Evolutionary conservation across 1,140 invertebrate genomes (phyloP).

Genomic region (Drosophila pachea): DNA sequence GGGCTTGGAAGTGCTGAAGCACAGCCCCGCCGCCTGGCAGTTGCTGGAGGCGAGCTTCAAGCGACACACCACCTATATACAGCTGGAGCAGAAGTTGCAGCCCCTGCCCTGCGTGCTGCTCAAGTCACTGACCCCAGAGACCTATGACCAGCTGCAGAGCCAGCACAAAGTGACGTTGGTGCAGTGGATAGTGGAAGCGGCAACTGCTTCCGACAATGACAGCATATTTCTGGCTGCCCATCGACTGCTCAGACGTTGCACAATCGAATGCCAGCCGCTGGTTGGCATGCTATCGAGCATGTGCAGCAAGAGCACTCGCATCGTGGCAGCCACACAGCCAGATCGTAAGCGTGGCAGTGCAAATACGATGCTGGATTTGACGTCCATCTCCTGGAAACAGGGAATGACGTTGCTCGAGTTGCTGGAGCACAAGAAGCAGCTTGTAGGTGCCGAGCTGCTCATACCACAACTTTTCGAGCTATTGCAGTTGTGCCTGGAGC

Average conservation of each 20-base stretch:
- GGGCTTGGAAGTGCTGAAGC: constrained; percentile 42
- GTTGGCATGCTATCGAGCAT: constrained; percentile 80
- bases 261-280: constrained; percentile 83
- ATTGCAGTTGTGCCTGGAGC: constrained; percentile 87
- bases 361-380: constrained; percentile 62
- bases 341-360: constrained; percentile 66
- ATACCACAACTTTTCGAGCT: constrained; percentile 88
- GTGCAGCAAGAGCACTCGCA: constrained; percentile 19
- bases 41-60: constrained; percentile 55
- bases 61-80: constrained; percentile 50
- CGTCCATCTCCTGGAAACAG: constrained; percentile 86
- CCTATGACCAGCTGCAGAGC: constrained; percentile 80
- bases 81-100: constrained; percentile 54
- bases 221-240: constrained; percentile 82
- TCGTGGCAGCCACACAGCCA: constrained; percentile 1
- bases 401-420: constrained; percentile 90
- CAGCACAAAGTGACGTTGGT: constrained; percentile 79
- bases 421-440: constrained; percentile 89
- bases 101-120: constrained; percentile 65
- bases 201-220: constrained; percentile 80
- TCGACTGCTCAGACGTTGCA: constrained; percentile 85
- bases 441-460: constrained; percentile 82
- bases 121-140: constrained; percentile 80
- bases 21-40: constrained; percentile 54
- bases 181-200: constrained; percentile 79